Base-by-base conservation (phyloP, 2,888 invertebrate genomes). In the Cepaea hortensis region DNA sequence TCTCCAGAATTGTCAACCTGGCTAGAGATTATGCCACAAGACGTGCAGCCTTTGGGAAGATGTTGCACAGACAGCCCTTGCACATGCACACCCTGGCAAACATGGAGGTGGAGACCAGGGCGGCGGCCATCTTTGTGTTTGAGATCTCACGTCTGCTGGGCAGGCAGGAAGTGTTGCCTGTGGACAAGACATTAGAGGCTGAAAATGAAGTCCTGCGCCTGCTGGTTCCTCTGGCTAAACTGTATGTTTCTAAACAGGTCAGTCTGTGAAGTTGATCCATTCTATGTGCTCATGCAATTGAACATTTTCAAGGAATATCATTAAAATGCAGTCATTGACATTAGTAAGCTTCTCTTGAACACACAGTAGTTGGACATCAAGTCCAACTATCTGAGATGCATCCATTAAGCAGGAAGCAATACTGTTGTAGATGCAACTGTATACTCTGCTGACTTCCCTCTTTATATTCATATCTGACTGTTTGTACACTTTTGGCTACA, bases 201-300 rank as follows among this genome's bases (percentile, higher is more conserved):
- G 95, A 96, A 62, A 88, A 90, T 35, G 91, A 94, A 50, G 89
- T 95, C 84, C 91, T 96, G 13, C 93, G 96, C 9, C 89, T 96
- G 20, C 90, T 96, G 86, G 95, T 95, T n/a, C 96, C 96, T 4
- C 90, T 96, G 3, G 90, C 94, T 20, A 96, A 96, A 91, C 92
- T 96, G 35, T 96, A 95, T 92, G 95, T 95, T 55, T 95, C 95
- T 5, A 96, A 96, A 92, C 94, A 95, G 93, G 95, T 95, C 83
- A 81, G 82, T 48, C 6, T 6, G 55, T 3, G 9, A 18, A 76
- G 55, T 11, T 15, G 5, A 5, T 68, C 1, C 1, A 6, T 35
- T 35, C 35, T 35, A 35, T 35, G 35, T 35, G 35, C 35, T 35
- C 35, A 35, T 35, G 35, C 35, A 35, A 35, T 1, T 35, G 35